Evolutionary conservation across 2,888 invertebrate genomes (phyloP).

Genomic region (Andrena minutula): DNA sequence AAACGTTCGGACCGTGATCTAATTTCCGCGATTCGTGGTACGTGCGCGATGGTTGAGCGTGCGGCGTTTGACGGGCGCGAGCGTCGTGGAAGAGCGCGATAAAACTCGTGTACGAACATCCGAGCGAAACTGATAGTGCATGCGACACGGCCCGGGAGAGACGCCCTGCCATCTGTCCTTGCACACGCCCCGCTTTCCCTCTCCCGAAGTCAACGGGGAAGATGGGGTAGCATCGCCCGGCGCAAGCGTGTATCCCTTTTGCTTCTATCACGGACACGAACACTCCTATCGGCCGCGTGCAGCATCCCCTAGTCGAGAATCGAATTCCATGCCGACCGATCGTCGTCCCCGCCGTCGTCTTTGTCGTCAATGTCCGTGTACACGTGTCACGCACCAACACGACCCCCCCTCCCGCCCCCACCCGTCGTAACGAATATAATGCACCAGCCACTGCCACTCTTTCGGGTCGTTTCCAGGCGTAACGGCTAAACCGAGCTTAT

Average conservation of each 20-base stretch:
- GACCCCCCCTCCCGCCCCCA: background rate
- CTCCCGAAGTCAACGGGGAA: constrained; percentile 65
- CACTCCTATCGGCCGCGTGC: constrained; percentile 50
- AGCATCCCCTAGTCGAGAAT: constrained; percentile 66
- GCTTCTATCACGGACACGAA: constrained; percentile 61
- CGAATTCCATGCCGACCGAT: constrained; percentile 58
- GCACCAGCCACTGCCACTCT: constrained; percentile 24
- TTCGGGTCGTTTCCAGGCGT: constrained; percentile 32
- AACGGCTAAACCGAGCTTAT: constrained; percentile 49
- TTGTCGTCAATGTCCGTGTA: constrained; percentile 27
- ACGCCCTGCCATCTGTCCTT: constrained; percentile 75
- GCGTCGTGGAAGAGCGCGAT: constrained; percentile 45
- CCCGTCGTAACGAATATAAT: constrained; percentile 48
- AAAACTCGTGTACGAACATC: constrained; percentile 65
- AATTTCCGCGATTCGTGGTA: constrained; percentile 9
- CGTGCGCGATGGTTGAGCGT: background rate
- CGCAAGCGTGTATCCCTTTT: constrained; percentile 71
- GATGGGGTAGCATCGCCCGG: constrained; percentile 68
- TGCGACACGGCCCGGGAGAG: constrained; percentile 74
- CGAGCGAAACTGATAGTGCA: constrained; percentile 73
- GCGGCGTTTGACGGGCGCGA: constrained; percentile 24
- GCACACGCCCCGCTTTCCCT: constrained; percentile 72
- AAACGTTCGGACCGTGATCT: constrained; percentile 24
- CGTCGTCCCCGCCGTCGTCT: constrained; percentile 38
- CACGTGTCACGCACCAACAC: constrained; percentile 56